Base-by-base conservation (phyloP, 2,888 invertebrate species). In the Acrocyrtus sp. region DNA sequence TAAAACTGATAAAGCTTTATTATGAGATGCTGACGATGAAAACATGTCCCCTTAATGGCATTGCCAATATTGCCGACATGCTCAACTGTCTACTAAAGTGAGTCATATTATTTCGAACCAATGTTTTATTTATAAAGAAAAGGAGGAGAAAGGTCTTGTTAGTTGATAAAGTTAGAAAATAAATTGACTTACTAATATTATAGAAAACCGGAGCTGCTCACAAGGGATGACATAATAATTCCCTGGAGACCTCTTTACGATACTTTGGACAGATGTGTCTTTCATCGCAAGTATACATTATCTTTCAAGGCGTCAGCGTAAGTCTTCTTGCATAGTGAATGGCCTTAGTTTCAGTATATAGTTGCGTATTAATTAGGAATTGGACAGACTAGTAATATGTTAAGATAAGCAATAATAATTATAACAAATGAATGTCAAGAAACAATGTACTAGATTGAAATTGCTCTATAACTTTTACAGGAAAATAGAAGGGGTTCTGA, bases 211-310 rank as follows among this genome's bases (percentile, higher is more conserved):
- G 88, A 90, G 82, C 85, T 94, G 76, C 84, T 96, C 77, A 88
- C 90, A 2, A 90, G 93, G 39, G 89, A 91, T 72, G 96, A 97
- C 75, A 83, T 97, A 67, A 88, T 88, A 72, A 85, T 97, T 74
- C 91, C 91, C 60, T 97, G 97, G 97, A 87, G 90, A 79, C 95
- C 95, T 12, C 85, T 97, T 8, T 94, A 92, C 83, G 88, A 91
- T 6, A 83, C 94, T 48, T 88, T 88, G 66, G 85, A 86, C 78
- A 86, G 87, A 79, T 86, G 90, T 74, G 87, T 89, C 80, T 87
- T 88, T 77, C 82, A 82, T 43, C 80, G 82, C 21, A 81, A 88
- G 66, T 86, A 87, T 8, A 86, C 86, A 0, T 58, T 81, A 2
- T 79, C 79, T 0, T 74, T 72, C 51, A 65, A 72, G 47, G 78